phyloP scores from a whole-genome alignment of 2,888 invertebrate species.

The Aelia acuminata region DNA sequence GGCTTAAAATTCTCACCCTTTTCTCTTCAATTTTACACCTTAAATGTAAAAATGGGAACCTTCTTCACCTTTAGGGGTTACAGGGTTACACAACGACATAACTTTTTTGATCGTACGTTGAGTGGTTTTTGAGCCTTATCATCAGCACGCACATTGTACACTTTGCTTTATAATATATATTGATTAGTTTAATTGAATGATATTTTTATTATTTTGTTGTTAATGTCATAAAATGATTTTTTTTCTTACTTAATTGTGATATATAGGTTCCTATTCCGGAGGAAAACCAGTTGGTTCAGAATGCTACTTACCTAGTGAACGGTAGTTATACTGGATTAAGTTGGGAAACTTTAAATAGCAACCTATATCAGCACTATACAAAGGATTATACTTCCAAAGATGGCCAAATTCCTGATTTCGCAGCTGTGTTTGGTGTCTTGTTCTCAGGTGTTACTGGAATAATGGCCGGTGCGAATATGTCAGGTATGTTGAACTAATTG shows the following conservation, averaged over 20 bases:
- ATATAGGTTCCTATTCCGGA: constrained; percentile 82
- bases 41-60: no score
- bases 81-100: no score
- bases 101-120: no score
- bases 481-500: constrained; percentile 73
- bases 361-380: constrained; percentile 83
- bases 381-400: constrained; percentile 80
- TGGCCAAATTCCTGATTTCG: constrained; percentile 82
- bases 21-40: no score
- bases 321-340: constrained; percentile 87
- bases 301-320: constrained; percentile 71
- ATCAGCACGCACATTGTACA: no score
- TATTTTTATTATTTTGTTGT: not conserved
- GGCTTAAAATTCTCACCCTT: no score
- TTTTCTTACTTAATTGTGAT: constrained; percentile 20
- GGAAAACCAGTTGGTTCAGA: constrained; percentile 77
- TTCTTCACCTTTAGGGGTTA: no score
- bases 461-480: constrained; percentile 99
- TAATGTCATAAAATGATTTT: not conserved
- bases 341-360: constrained; percentile 79
- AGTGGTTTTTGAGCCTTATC: no score
- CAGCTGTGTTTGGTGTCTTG: constrained; percentile 96
- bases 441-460: constrained; percentile 99
- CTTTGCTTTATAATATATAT: no score
- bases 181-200: no score